Percentiles rank a stretch among this genome's conserved stretches.
phyloP scores from a whole-genome alignment of 2,113 vertebrate genomes.

The Toxotes chatareus region DNA sequence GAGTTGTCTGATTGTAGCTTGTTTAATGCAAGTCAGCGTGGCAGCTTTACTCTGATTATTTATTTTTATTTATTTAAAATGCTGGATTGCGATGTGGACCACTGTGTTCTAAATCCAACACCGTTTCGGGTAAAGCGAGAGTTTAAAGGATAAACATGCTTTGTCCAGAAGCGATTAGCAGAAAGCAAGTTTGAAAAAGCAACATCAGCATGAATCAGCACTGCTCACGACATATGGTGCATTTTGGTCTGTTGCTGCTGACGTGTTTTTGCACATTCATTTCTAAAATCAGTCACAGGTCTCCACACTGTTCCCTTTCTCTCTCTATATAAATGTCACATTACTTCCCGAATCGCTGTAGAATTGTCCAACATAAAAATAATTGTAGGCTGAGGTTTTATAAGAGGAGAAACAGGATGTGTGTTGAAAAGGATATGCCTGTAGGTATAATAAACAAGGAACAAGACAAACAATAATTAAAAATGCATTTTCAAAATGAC shows the following conservation, averaged over 20 bases:
- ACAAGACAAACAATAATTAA: neutral
- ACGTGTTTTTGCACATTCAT: neutral
- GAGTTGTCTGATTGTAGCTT: neutral
- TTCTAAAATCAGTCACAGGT: neutral
- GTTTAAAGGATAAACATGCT: neutral
- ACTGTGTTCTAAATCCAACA: neutral
- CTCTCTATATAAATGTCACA: neutral
- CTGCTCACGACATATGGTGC: neutral
- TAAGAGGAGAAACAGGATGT: neutral
- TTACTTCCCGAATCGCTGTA: neutral
- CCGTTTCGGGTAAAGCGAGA: neutral
- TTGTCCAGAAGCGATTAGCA: neutral
- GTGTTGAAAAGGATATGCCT: conserved; percentile 1
- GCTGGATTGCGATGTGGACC: neutral
- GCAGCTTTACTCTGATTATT: no score
- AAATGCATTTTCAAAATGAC: neutral
- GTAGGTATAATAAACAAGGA: neutral
- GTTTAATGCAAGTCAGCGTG: neutral
- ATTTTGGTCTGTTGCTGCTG: neutral
- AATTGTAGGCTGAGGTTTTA: neutral
- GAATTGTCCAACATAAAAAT: neutral
- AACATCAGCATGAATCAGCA: neutral
- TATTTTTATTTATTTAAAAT: neutral
- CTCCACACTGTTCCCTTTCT: neutral
- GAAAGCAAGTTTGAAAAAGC: neutral